These are phyloP conservation scores for Acronicta leporina DNA, from an alignment of 2,888 invertebrate species.

Conservation along the genomic window DNA sequence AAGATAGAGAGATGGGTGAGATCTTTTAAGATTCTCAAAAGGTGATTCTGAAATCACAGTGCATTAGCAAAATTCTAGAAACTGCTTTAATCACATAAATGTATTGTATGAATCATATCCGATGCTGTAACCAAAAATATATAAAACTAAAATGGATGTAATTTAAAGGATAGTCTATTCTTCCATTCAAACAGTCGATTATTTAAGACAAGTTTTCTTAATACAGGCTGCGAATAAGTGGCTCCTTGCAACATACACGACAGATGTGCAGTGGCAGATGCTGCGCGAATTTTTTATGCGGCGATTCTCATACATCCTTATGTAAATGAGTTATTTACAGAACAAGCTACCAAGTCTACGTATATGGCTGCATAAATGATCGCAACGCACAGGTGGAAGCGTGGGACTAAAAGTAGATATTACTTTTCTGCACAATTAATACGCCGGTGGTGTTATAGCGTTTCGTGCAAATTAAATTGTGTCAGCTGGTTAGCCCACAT, in stretches of 20 bases:
- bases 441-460: slow-evolving; percentile 55
- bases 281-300: slow-evolving; percentile 57
- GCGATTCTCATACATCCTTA: slow-evolving; percentile 49
- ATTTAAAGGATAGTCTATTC: slow-evolving; percentile 27
- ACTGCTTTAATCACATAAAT: too few species aligned
- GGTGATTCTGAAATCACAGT: too few species aligned
- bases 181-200: slow-evolving; percentile 26
- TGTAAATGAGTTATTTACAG: slow-evolving; percentile 55
- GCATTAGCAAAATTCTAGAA: too few species aligned
- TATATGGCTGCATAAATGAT: slow-evolving; percentile 51
- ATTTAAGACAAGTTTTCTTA: slow-evolving; percentile 42
- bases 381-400: slow-evolving; percentile 70
- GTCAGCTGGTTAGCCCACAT: slow-evolving; percentile 87
- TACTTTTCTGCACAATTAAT: slow-evolving; percentile 70
- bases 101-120: not conserved
- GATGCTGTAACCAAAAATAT: slow-evolving; percentile 18
- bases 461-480: slow-evolving; percentile 86
- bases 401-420: slow-evolving; percentile 74
- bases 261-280: slow-evolving; percentile 69
- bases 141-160: slow-evolving; percentile 25
- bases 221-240: slow-evolving; percentile 45
- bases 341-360: slow-evolving; percentile 28
- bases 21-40: too few species aligned
- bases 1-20: too few species aligned
- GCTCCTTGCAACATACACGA: slow-evolving; percentile 54